Evolutionary conservation across 1,140 invertebrate species (phyloP), one percentile per base, ranked within the genome.

Genomic region (Brachionus angularis): DNA sequence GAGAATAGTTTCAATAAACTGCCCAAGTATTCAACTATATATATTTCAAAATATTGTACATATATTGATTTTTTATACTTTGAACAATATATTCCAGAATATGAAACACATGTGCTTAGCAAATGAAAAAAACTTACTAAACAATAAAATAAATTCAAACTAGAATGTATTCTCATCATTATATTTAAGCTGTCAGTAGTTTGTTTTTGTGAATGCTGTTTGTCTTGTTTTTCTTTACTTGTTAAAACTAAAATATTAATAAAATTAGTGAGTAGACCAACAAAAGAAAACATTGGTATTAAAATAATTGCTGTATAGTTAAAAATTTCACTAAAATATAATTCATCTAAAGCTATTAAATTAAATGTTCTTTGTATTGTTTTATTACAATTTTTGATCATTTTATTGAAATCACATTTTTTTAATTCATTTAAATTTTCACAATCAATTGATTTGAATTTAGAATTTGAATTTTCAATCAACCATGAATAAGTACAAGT

Each of bases 41-140:
- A 58, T 8, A 58, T 39, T 58, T 58, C 53, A 33, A 29, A 18
- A 36, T 58, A 58, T 58, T 58, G 53, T 39, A 58, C 10, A 39
- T 12, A 23, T 1, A 58, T n/a, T 4, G 23, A 39, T 58, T 29
- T 58, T 2, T 36, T 58, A 1, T 39, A 1, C 5, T 1, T 5
- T 1, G 53, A 58, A 39, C 53, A 58, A 18, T 29, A 58, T 4
- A 39, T 39, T 23, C n/a, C 53, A 3, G 33, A 10, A 58, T 39
- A 58, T 0, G 27, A 58, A 1, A 39, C 18, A 36, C 53, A 58
- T 25, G 33, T 39, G 8, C 21, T 58, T 10, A 5, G 10, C 16
- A 58, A 16, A 21, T 58, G 53, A 18, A 58, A 3, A 18, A 58
- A 8, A 42, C 39, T 39, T 5, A 58, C 39, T 7, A 39, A 23